Base-by-base conservation (phyloP, 2,888 invertebrate species). In the Zonitis immaculata region DNA sequence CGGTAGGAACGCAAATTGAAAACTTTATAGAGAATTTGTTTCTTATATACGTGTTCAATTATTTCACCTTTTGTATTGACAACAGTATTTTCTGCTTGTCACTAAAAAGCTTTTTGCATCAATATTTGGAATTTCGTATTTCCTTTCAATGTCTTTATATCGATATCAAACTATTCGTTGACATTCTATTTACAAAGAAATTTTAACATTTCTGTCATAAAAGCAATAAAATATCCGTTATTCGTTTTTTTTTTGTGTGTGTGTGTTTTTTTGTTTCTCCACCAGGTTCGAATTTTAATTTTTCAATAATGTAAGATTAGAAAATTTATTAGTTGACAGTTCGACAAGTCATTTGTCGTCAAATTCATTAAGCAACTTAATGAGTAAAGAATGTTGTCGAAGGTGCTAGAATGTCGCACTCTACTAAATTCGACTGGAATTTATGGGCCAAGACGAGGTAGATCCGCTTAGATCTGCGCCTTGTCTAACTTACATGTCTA, bases 351-450 rank as follows among this genome's bases (percentile, higher is more conserved):
- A 57, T 57, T 59, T 52, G 52, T 56, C 57, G 48, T 49, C 48
- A 52, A 63, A 64, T 67, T 67, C 65, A 67, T 67, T 67, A 68
- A 68, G 66, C 64, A 67, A 66, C 60, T 66, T 69, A 67, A 69
- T 66, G 66, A 66, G 64, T 57, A 59, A 62, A 62, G 61, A 58
- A 62, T 64, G 60, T 59, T 64, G 66, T 64, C 66, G 65, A 65
- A 66, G 65, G 66, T 67, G 64, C 63, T 61, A 66, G 64, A 62
- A 62, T 66, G 66, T 68, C 64, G 64, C 66, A 66, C 60, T 63
- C 60, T 61, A 65, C 60, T 69, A 69, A 69, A 68, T 68, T 69
- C 64, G 56, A 63, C 58, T 65, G 54, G 61, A 66, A 69, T 69
- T 69, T 69, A 68, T 69, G 62, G 58, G 52, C 49, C 61, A 57